Evolutionary conservation across 2,113 vertebrate species (phyloP), one percentile per base, ranked within the genome.

Genomic region (Chitala chitala): DNA sequence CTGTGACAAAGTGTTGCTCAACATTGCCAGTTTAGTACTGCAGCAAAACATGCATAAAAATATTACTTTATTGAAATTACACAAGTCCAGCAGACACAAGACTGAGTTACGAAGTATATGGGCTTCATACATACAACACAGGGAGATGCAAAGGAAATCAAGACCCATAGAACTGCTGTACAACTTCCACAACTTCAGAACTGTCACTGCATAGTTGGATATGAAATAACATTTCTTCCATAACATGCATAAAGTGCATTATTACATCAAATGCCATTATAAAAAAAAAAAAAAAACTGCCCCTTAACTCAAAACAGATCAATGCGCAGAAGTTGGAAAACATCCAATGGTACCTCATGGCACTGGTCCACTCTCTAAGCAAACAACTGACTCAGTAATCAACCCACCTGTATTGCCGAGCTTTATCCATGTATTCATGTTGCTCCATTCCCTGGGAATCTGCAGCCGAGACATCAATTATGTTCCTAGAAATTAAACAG

Each of bases 381-480:
- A 31, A 12, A 72, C 38, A 55, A n/a, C 33, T 15, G 40, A 15
- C 31, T 9, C 17, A n/a, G n/a, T n/a, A n/a, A n/a, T n/a, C n/a
- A n/a, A 73, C 77, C 65, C 75, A 97, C 96, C 95, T 98, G 89
- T 98, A 98, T 81, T 98, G 96, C 69, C 95, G 87, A 12, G 96
- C 95, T 82, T 94, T 91, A 86, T 98, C 96, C 95, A 98, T 98
- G 87, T 97, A 98, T 76, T 98, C 96, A 1, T 98, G 96, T 78
- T 96, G 96, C 79, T 98, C 96, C 94, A 98, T 97, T 75, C 95
- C 94, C 82, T 96, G 94, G 1, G 95, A 96, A 71, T 98, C 96
- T 0, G 95, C 94, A 38, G 96, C 96, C 0, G 94, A 96, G 64
- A 98, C 95, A 5, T 98, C 96, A 0, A 98, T 98, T 84, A 98